These are phyloP conservation scores for Bos taurus DNA, from an alignment of 2,113 vertebrate species.

Conservation along the genomic window DNA sequence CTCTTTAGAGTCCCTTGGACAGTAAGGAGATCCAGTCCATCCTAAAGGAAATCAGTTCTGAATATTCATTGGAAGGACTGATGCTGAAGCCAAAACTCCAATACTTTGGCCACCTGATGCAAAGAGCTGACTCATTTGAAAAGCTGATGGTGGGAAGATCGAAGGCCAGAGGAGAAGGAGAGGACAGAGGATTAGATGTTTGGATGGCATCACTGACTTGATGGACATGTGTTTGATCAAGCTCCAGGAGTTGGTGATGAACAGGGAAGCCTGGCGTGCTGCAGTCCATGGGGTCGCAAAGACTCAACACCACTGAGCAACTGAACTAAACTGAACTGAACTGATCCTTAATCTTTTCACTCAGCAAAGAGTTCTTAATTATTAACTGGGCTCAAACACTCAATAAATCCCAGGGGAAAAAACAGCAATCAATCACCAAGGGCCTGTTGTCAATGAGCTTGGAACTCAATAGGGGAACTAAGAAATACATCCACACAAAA, in stretches of 20 bases:
- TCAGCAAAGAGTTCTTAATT: slow-evolving; percentile 3
- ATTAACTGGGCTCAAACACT: not conserved
- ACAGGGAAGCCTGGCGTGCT: not conserved
- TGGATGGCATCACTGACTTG: not conserved
- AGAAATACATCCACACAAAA: not conserved
- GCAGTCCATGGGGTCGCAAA: not conserved
- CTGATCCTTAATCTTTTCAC: not conserved
- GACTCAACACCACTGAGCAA: not conserved
- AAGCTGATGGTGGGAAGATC: not conserved
- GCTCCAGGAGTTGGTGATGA: not conserved
- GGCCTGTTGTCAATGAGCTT: not conserved
- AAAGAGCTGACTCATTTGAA: not conserved
- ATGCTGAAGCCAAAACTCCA: not conserved
- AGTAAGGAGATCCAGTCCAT: not conserved
- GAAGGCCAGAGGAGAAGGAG: not conserved
- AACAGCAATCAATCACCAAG: not conserved
- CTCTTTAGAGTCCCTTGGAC: not conserved
- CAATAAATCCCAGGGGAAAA: not conserved
- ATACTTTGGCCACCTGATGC: not conserved
- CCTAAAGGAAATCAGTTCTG: not conserved
- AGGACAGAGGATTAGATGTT: not conserved
- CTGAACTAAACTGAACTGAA: not conserved
- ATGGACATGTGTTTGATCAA: not conserved
- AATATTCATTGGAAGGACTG: not conserved
- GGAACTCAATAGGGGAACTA: not conserved